These are phyloP conservation scores for Cheumatopsyche charites DNA, from an alignment of 1,140 invertebrate species.

Conservation along the genomic window DNA sequence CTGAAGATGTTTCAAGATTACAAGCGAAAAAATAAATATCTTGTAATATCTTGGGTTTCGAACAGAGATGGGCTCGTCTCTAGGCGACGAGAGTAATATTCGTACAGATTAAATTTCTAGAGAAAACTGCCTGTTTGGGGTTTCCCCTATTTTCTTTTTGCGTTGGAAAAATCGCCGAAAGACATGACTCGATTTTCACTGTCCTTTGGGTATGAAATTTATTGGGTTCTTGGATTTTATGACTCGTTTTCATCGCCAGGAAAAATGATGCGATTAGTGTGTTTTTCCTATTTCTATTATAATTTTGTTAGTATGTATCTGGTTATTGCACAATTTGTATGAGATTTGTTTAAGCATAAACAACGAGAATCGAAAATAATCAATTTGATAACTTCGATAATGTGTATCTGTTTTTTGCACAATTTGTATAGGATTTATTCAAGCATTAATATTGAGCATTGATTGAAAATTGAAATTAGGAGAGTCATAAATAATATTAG, in stretches of 20 bases:
- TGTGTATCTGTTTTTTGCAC: too few relatives aligned
- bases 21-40: not conserved
- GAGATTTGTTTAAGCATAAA: too few relatives aligned
- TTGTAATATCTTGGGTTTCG: not conserved
- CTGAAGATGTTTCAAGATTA: too few relatives aligned
- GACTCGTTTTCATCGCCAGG: slow-evolving; percentile 6
- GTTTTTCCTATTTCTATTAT: too few relatives aligned
- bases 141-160: slow-evolving; percentile 5
- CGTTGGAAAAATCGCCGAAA: slow-evolving; percentile 22
- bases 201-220: slow-evolving; percentile 15
- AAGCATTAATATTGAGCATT: too few relatives aligned
- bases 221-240: not conserved
- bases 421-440: too few relatives aligned
- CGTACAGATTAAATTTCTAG: slow-evolving; percentile 34
- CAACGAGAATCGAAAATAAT: too few relatives aligned
- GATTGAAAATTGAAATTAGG: too few relatives aligned
- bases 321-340: too few relatives aligned
- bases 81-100: slow-evolving; percentile 16
- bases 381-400: too few relatives aligned
- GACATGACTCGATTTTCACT: slow-evolving; percentile 33
- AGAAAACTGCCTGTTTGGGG: not conserved
- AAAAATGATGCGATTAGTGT: not conserved
- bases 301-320: too few relatives aligned
- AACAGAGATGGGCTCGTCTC: not conserved
- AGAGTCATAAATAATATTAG: too few relatives aligned